Evolutionary conservation across 2,888 invertebrate genomes (phyloP), one percentile per base, ranked within the genome.

Genomic region (Acronicta psi): DNA sequence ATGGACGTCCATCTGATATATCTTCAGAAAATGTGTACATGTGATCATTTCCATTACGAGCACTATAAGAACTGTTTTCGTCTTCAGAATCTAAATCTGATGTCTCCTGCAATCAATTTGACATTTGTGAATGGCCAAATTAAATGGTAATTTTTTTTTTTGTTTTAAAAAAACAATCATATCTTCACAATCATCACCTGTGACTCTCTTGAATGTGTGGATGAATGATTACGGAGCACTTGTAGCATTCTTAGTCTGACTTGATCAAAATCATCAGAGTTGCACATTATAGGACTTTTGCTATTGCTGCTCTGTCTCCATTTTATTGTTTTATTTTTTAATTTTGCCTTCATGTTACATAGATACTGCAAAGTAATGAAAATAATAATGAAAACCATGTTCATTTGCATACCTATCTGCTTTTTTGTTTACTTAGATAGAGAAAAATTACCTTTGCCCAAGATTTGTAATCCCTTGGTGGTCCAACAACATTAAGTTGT

Each of bases 161-260:
- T n/a, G n/a, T n/a, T n/a, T n/a, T n/a, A n/a, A n/a, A n/a, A 25
- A 7, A 25, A 25, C 7, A 25, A 25, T 20, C 7, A 25, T 0
- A 25, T n/a, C 6, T 14, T 44, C 7, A 43, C 40, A 13, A 18
- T 11, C 11, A 31, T 38, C 10, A 60, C 61, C 61, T 59, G 46
- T 16, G 43, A 13, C 17, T 60, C 47, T 3, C 43, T 37, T 17
- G 37, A 25, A 38, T 20, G n/a, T n/a, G n/a, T 34, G 14, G 42
- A 18, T 17, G 20, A 11, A 18, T 59, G 46, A 38, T 38, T 53
- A 9, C 29, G 53, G 11, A 61, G 54, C 9, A 75, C 64, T 67
- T 74, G 77, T 14, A 77, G 37, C 74, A 74, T 74, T 59, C 70
- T 56, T 13, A 77, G 18, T 11, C 50, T 49, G 4, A 75, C 63